phyloP scores from a whole-genome alignment of 2,888 invertebrate genomes.

The Chrysomela aeneicollis region DNA sequence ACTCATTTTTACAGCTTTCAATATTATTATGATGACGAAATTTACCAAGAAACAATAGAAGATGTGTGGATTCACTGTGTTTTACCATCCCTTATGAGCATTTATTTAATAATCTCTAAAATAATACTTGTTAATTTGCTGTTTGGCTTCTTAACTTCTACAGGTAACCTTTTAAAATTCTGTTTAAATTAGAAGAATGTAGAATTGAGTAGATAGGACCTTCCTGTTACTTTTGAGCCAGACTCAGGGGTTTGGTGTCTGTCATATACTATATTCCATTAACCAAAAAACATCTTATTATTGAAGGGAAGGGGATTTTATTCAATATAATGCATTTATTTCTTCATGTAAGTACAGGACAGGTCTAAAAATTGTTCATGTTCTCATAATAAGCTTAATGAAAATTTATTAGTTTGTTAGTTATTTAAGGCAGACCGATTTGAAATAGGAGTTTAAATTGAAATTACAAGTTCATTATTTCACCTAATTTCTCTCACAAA shows the following conservation, averaged over 20 bases:
- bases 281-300: no score
- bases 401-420: not conserved
- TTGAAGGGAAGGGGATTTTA: no score
- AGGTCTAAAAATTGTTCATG: no score
- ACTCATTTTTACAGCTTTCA: slow-evolving; percentile 31
- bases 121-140: slow-evolving; percentile 43
- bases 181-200: not conserved
- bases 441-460: no score
- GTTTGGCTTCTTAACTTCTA: slow-evolving; percentile 43
- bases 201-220: slow-evolving; percentile 1
- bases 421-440: no score
- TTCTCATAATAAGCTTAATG: not conserved
- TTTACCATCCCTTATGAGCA: slow-evolving; percentile 43
- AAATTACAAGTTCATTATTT: no score
- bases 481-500: no score
- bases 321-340: no score
- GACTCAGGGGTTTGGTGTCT: no score
- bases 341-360: no score
- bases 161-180: slow-evolving; percentile 37
- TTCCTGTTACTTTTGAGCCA: no score
- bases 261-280: no score
- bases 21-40: slow-evolving; percentile 31
- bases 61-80: slow-evolving; percentile 48
- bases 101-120: slow-evolving; percentile 40
- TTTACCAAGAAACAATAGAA: slow-evolving; percentile 37